These are phyloP conservation scores for Drosophila setosimentum DNA, from an alignment of 2,888 invertebrate genomes.

Conservation along the genomic window DNA sequence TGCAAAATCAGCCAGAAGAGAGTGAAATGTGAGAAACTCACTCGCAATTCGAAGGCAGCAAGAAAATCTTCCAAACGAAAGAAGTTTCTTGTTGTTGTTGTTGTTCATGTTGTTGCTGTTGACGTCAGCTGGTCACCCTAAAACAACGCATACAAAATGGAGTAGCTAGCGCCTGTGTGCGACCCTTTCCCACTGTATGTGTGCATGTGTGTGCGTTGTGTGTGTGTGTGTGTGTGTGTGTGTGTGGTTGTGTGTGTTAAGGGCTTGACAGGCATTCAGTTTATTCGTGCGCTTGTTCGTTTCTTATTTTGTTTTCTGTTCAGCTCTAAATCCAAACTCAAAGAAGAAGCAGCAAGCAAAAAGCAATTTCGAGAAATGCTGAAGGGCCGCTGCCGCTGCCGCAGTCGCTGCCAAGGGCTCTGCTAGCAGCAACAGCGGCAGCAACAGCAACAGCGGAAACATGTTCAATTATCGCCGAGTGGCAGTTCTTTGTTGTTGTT, in stretches of 20 bases:
- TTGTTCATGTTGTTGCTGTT: slow-evolving; percentile 14
- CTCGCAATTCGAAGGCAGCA: neutral
- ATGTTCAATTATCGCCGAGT: slow-evolving; percentile 74
- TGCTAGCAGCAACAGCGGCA: neutral
- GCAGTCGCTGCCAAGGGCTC: slow-evolving; percentile 23
- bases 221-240: slow-evolving; percentile 17
- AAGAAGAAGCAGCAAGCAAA: slow-evolving; percentile 38
- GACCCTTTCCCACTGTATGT: slow-evolving; percentile 23
- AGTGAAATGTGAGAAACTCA: slow-evolving; percentile 31
- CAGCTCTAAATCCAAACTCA: slow-evolving; percentile 33
- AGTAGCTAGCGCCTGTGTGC: slow-evolving; percentile 50
- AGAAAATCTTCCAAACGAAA: neutral
- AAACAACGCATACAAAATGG: slow-evolving; percentile 68
- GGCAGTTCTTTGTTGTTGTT: slow-evolving; percentile 33
- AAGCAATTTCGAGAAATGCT: slow-evolving; percentile 71
- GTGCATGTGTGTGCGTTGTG: slow-evolving; percentile 19
- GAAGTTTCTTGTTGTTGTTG: slow-evolving; percentile 14
- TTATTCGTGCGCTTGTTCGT: slow-evolving; percentile 42
- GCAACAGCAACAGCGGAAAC: slow-evolving; percentile 53
- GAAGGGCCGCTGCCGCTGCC: slow-evolving; percentile 47
- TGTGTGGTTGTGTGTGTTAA: slow-evolving; percentile 32
- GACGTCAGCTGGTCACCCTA: slow-evolving; percentile 71
- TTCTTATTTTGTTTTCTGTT: slow-evolving; percentile 17
- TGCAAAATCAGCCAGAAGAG: neutral
- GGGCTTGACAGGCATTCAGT: slow-evolving; percentile 56